Conservation (phyloP, 1,140 invertebrate species). For the Drosophila pandora region DNA sequence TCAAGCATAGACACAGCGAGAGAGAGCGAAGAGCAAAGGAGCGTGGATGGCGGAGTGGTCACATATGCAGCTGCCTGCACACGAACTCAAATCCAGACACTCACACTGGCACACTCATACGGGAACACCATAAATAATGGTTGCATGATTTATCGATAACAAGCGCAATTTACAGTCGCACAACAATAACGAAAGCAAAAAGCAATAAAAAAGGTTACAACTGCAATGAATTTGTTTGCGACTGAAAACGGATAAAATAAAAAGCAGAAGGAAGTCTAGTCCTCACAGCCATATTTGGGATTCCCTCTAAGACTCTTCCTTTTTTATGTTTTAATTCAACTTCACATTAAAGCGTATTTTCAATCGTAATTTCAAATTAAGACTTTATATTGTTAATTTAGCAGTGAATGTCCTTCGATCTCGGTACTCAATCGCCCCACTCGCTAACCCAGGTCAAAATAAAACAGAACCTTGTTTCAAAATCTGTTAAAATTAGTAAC, state of each 20-base stretch:
- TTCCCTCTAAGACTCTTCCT: not conserved
- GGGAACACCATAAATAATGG: constrained; percentile 82
- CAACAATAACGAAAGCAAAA: constrained; percentile 57
- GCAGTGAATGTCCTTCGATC: not conserved
- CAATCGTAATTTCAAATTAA: not conserved
- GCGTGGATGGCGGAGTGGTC: constrained; percentile 38
- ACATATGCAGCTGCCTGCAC: constrained; percentile 75
- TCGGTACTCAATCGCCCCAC: not conserved
- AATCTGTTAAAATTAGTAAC: too few relatives aligned
- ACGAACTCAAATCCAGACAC: constrained; percentile 57
- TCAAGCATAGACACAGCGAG: constrained; percentile 56
- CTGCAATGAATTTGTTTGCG: constrained; percentile 79
- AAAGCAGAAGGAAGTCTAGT: constrained; percentile 9
- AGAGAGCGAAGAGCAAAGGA: not conserved
- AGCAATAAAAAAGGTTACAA: constrained; percentile 72
- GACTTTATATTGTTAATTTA: not conserved
- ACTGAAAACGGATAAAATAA: constrained; percentile 73
- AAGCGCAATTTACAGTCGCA: constrained; percentile 82
- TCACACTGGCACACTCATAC: constrained; percentile 45
- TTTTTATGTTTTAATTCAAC: not conserved
- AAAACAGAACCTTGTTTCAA: too few relatives aligned
- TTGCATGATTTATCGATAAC: constrained; percentile 84
- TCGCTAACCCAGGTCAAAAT: too few relatives aligned
- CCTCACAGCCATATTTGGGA: not conserved
- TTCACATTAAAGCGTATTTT: not conserved